A percentile compares a stretch with the other conserved stretches of the same genome.
Evolutionary conservation across 2,797 vertebrate genomes (phyloP).

Genomic region (Acanthiza pusilla): DNA sequence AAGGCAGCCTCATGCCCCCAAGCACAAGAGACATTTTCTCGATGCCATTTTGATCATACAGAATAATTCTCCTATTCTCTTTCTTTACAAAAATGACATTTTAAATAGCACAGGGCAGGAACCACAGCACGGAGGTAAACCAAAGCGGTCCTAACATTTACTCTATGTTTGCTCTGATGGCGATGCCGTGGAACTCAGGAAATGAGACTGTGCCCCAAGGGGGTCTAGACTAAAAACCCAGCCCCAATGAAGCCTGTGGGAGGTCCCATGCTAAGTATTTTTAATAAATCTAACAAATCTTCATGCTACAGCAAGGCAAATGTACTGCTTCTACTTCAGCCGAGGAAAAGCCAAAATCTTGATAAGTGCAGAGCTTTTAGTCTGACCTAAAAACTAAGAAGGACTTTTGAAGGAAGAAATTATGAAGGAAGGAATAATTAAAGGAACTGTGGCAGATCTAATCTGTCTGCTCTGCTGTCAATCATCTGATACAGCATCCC

Average conservation of each 20-base stretch:
- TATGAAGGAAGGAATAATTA: slow-evolving; percentile 18
- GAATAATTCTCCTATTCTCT: background rate
- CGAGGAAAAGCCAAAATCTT: background rate
- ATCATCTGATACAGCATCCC: background rate
- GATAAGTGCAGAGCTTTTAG: background rate
- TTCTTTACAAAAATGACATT: background rate
- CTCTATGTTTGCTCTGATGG: background rate
- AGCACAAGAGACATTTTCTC: background rate
- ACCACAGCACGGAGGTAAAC: background rate
- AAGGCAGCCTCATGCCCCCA: background rate
- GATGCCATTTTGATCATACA: slow-evolving; percentile 8
- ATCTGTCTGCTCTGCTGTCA: slow-evolving; percentile 26
- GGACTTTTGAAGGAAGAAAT: background rate
- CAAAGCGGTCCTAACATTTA: background rate
- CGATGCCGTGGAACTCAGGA: background rate
- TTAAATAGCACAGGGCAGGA: background rate
- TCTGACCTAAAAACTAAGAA: slow-evolving; percentile 17
- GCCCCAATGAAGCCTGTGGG: background rate
- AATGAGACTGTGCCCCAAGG: background rate
- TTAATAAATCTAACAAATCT: background rate
- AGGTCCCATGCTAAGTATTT: background rate
- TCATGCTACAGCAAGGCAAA: background rate
- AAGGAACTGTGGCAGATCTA: slow-evolving; percentile 11
- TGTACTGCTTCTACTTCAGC: background rate
- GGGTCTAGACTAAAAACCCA: background rate